Evolutionary conservation across 2,797 vertebrate species (phyloP).

Genomic region (Sus cebifrons): DNA sequence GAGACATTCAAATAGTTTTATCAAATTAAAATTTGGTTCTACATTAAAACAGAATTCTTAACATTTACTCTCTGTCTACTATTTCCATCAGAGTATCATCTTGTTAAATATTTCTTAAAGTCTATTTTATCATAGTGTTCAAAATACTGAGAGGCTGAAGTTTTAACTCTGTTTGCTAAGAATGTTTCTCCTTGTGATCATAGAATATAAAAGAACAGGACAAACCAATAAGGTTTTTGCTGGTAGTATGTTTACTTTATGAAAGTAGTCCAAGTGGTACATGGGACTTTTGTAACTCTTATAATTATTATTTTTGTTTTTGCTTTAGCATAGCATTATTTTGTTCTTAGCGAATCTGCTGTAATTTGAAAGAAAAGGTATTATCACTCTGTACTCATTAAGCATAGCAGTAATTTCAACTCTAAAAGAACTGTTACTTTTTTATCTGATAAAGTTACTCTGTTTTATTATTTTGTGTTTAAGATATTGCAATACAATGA

Average conservation of each 20-base stretch:
- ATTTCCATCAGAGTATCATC: background rate
- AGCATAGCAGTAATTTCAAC: slow-evolving; percentile 42
- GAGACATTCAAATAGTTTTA: background rate
- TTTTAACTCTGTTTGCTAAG: background rate
- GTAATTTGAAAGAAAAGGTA: slow-evolving; percentile 59
- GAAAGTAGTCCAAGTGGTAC: slow-evolving; percentile 31
- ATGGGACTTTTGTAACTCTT: slow-evolving; percentile 27
- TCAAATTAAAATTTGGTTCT: background rate
- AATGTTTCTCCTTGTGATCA: slow-evolving; percentile 56
- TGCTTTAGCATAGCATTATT: slow-evolving; percentile 43
- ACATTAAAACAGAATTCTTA: background rate
- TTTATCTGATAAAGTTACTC: slow-evolving; percentile 52
- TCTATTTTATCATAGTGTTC: background rate
- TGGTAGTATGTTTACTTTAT: slow-evolving; percentile 22
- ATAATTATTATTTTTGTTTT: slow-evolving; percentile 62
- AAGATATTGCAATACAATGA: slow-evolving; percentile 39
- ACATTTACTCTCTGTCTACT: background rate
- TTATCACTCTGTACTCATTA: slow-evolving; percentile 32
- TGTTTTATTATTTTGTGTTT: slow-evolving; percentile 10
- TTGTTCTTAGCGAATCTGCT: slow-evolving; percentile 34
- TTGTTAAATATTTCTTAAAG: background rate
- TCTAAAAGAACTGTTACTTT: slow-evolving; percentile 37
- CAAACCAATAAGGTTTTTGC: background rate
- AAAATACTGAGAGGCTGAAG: background rate
- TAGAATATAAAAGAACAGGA: background rate